phyloP scores from a whole-genome alignment of 2,113 vertebrate species.

The Mesocricetus auratus region DNA sequence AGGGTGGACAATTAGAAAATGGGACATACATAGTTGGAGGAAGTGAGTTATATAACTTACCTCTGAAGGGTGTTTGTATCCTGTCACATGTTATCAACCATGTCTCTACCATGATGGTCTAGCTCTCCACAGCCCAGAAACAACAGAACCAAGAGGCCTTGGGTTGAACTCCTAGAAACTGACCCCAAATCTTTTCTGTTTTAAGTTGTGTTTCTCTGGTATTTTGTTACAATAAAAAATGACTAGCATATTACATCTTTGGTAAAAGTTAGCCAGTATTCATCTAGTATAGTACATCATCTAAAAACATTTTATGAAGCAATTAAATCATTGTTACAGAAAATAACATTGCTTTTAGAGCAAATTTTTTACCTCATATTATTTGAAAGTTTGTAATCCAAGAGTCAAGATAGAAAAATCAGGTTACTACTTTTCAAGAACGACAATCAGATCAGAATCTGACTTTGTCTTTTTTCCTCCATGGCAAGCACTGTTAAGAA shows the following conservation, averaged over 20 bases:
- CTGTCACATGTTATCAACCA: background rate
- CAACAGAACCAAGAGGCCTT: background rate
- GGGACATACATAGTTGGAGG: background rate
- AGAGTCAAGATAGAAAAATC: background rate
- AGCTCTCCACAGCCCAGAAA: background rate
- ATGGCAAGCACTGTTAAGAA: background rate
- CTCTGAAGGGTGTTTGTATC: background rate
- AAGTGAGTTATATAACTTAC: background rate
- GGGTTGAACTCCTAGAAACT: background rate
- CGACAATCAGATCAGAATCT: background rate
- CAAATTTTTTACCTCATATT: background rate
- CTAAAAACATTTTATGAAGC: conserved; percentile 26
- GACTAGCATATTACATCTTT: background rate
- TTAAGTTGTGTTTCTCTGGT: background rate
- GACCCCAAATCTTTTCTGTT: background rate
- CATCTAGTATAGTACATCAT: background rate
- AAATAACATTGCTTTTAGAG: conserved; percentile 31
- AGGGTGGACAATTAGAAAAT: background rate
- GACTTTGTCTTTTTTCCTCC: background rate
- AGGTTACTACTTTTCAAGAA: background rate
- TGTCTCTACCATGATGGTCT: background rate
- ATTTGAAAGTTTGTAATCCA: conserved; percentile 1
- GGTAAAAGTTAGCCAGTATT: background rate
- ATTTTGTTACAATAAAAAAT: background rate
- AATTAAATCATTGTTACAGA: background rate